Conservation (phyloP, 2,888 invertebrate species). For the Hirtodrosophila alboralis region DNA sequence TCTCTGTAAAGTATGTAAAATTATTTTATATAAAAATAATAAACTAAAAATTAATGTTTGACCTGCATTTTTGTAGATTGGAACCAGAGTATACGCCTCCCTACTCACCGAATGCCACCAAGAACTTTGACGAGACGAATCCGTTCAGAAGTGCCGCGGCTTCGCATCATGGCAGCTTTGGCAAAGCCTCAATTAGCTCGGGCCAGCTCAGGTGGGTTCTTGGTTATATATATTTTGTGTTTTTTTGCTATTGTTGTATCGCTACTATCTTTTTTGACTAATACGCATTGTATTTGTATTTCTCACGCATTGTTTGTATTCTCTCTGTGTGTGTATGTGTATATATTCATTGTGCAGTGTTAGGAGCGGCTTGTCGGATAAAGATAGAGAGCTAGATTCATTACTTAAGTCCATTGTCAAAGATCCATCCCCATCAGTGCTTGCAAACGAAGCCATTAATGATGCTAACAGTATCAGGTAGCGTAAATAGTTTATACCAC, state of each 20-base stretch:
- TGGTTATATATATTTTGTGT: conserved; percentile 7
- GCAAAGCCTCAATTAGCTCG: conserved; percentile 84
- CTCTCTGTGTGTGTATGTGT: conserved; percentile 48
- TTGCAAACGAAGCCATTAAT: conserved; percentile 86
- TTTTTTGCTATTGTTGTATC: conserved; percentile 34
- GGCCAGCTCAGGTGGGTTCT: conserved; percentile 82
- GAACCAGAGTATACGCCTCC: conserved; percentile 78
- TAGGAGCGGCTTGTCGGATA: conserved; percentile 85
- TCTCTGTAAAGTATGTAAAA: conserved; percentile 81
- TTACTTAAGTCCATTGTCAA: conserved; percentile 91
- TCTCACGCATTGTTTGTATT: conserved; percentile 57
- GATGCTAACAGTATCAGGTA: conserved; percentile 85
- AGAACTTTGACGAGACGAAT: conserved; percentile 84
- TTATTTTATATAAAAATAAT: not conserved
- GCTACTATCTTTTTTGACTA: conserved; percentile 53
- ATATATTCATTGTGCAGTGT: conserved; percentile 78
- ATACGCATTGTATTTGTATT: conserved; percentile 63
- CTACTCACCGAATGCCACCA: conserved; percentile 82
- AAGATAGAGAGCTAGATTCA: conserved; percentile 88
- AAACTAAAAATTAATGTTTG: not conserved
- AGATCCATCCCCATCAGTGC: conserved; percentile 86
- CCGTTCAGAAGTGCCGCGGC: conserved; percentile 81
- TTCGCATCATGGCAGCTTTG: conserved; percentile 84
- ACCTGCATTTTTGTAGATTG: conserved; percentile 72
- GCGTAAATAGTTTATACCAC: conserved; percentile 63